Evolutionary conservation across 1,140 invertebrate genomes (phyloP).

Genomic region (Plodia interpunctella): DNA sequence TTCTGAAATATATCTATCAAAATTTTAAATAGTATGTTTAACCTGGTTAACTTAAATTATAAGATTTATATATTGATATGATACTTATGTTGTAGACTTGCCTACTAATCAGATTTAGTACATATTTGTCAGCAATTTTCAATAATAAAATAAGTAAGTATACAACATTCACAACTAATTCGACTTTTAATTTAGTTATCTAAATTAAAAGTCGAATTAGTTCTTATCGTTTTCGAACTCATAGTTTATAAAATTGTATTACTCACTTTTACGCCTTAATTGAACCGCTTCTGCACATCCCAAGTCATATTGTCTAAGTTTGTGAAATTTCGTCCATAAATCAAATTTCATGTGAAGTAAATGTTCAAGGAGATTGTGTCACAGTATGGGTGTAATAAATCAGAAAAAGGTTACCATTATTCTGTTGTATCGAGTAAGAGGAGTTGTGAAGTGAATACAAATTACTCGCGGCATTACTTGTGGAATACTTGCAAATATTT

Average conservation of each 20-base stretch:
- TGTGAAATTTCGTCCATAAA: conserved; percentile 10
- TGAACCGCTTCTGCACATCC: neutral
- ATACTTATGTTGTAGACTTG: too few relatives aligned
- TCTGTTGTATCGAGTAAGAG: conserved; percentile 10
- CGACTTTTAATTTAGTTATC: too few relatives aligned
- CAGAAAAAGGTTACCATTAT: conserved; percentile 13
- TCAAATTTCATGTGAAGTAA: conserved; percentile 11
- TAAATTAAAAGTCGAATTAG: too few relatives aligned
- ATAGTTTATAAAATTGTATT: neutral
- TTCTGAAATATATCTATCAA: too few relatives aligned
- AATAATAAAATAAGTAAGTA: too few relatives aligned
- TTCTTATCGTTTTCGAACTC: too few relatives aligned
- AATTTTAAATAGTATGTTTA: too few relatives aligned
- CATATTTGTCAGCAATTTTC: too few relatives aligned
- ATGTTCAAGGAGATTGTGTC: conserved; percentile 8
- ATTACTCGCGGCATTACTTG: neutral
- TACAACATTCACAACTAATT: too few relatives aligned
- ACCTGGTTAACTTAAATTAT: too few relatives aligned
- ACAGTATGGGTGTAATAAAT: conserved; percentile 8
- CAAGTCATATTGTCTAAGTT: neutral
- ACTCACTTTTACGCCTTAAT: conserved; percentile 1
- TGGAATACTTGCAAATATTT: neutral
- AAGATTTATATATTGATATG: too few relatives aligned
- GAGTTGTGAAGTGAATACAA: conserved; percentile 12
- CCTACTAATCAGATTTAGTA: too few relatives aligned